Evolutionary conservation across 2,113 vertebrate species (phyloP).

Genomic region (Larimichthys polyactis): DNA sequence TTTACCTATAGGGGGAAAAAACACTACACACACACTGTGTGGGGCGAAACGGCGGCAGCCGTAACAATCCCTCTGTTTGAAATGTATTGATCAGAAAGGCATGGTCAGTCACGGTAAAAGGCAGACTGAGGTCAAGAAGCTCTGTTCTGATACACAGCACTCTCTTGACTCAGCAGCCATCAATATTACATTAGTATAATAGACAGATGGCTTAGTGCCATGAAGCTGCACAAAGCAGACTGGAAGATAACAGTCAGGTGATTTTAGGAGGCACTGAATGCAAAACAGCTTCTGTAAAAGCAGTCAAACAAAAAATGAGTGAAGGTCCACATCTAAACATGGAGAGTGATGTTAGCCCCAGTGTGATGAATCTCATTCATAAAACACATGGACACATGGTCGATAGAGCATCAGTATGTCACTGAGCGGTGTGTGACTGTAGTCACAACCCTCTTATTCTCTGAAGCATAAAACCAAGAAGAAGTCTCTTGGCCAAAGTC

Average conservation of each 20-base stretch:
- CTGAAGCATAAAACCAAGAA: background rate
- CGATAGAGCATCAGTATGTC: background rate
- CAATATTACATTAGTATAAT: constrained; percentile 8
- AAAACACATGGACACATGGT: no score
- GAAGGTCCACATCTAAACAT: background rate
- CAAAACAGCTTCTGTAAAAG: background rate
- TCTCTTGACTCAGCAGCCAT: constrained; percentile 11
- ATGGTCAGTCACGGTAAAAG: background rate
- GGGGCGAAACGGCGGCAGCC: no score
- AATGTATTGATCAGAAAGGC: background rate
- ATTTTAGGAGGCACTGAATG: background rate
- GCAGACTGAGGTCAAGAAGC: background rate
- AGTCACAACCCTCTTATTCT: background rate
- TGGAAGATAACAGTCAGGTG: background rate
- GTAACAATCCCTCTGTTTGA: background rate
- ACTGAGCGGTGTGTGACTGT: background rate
- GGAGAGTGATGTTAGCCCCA: background rate
- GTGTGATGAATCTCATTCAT: background rate
- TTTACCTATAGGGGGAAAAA: no score
- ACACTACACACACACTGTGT: no score
- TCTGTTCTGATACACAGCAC: background rate
- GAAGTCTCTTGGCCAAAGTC: background rate
- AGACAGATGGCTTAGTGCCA: constrained; percentile 5
- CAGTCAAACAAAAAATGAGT: no score
- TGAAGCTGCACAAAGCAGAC: background rate